A percentile compares a stretch with the other conserved stretches of the same genome.
Evolutionary conservation across 35 echinoderm and acorn worm genomes (phyloP).

Genomic region (Apostichopus parvimensis): DNA sequence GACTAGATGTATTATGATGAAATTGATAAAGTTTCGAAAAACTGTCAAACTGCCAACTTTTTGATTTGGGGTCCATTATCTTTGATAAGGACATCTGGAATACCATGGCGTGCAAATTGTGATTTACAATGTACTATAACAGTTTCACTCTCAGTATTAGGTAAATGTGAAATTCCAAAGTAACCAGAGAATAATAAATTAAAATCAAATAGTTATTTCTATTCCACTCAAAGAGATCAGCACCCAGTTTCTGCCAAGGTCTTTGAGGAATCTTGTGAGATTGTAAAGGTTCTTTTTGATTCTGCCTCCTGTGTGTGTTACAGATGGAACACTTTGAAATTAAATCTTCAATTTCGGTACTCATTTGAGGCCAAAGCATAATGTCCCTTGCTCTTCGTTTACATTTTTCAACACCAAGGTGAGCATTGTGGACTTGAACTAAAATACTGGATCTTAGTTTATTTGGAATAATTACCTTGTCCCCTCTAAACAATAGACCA

Average conservation of each 20-base stretch:
- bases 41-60: not conserved
- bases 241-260: slow-evolving; percentile 6
- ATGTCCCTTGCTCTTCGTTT: not conserved
- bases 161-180: no score
- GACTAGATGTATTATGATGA: no score
- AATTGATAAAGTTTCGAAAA: no score
- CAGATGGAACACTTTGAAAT: not conserved
- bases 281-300: not conserved
- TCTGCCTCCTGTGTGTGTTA: not conserved
- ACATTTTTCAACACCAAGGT: not conserved
- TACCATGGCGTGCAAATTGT: no score
- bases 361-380: not conserved
- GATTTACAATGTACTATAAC: no score
- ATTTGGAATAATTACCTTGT: not conserved
- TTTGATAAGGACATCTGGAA: no score
- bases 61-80: no score
- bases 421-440: not conserved
- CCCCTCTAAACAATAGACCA: not conserved
- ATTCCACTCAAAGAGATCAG: not conserved
- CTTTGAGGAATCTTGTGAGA: slow-evolving; percentile 1
- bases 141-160: no score
- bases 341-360: slow-evolving; percentile 10
- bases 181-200: no score
- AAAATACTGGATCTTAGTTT: not conserved
- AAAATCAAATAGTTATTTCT: no score